Percentiles rank a stretch among this genome's conserved stretches.
phyloP scores from a whole-genome alignment of 2,797 vertebrate genomes.

The Melanotaenia parkinsoni region DNA sequence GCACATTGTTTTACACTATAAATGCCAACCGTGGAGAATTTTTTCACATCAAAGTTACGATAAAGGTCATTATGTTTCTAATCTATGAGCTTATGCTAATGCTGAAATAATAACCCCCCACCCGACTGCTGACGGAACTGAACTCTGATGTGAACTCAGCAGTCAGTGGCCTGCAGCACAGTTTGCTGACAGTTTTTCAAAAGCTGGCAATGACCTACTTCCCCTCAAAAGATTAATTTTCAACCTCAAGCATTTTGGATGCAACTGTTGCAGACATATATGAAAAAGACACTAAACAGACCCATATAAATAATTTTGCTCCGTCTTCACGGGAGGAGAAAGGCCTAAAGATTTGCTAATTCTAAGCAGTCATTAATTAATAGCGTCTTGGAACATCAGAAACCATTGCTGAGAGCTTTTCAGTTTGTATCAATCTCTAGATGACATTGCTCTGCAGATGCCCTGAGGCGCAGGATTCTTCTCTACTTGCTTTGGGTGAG shows the following conservation, averaged over 20 bases:
- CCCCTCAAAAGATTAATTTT: conserved; percentile 36
- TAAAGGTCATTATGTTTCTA: conserved; percentile 38
- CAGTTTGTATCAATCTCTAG: background rate
- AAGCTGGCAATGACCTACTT: conserved; percentile 43
- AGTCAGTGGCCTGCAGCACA: conserved; percentile 32
- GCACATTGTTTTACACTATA: conserved; percentile 21
- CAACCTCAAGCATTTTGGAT: conserved; percentile 10
- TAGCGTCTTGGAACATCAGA: background rate
- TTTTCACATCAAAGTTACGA: conserved; percentile 24
- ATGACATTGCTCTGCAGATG: background rate
- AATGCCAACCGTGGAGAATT: conserved; percentile 24
- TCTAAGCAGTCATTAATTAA: background rate
- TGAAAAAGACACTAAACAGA: background rate
- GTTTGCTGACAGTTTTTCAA: conserved; percentile 51
- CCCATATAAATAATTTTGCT: background rate
- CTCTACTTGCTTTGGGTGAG: background rate
- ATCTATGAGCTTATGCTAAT: conserved; percentile 32
- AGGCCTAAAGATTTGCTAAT: background rate
- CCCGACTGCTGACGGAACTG: conserved; percentile 19
- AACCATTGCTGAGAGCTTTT: background rate
- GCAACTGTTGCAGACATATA: conserved; percentile 2
- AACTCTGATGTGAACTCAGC: conserved; percentile 41
- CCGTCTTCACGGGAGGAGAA: background rate
- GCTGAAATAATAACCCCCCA: conserved; percentile 27
- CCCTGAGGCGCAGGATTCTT: background rate